Evolutionary conservation across 2,113 vertebrate species (phyloP).

Genomic region (Podarcis cretensis): DNA sequence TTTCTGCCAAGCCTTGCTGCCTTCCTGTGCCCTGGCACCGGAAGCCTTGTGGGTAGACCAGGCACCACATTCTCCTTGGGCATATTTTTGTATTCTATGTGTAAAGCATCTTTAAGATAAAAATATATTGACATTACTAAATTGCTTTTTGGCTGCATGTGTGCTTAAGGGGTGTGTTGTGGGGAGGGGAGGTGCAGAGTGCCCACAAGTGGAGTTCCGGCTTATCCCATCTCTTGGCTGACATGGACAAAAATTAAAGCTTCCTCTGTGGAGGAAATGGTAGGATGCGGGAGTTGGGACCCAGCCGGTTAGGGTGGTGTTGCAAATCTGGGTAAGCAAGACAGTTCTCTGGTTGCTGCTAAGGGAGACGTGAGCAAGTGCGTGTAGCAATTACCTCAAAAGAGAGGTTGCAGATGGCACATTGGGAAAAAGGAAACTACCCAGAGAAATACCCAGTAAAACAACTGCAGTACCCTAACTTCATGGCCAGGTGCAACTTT

Average conservation of each 20-base stretch:
- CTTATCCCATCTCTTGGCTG: too few relatives aligned
- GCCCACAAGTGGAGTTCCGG: not conserved
- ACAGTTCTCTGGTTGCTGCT: not conserved
- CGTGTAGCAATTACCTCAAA: too few relatives aligned
- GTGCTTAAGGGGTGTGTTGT: not conserved
- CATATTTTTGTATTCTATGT: constrained; percentile 40
- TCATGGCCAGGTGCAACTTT: too few relatives aligned
- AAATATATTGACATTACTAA: constrained; percentile 32
- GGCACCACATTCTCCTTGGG: not conserved
- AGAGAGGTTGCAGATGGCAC: not conserved
- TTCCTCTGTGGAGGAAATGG: not conserved
- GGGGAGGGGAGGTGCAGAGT: not conserved
- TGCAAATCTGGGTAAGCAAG: not conserved
- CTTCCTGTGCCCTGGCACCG: not conserved
- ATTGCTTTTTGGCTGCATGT: not conserved
- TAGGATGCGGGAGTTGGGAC: too few relatives aligned
- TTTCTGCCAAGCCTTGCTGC: not conserved
- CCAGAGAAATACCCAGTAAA: not conserved
- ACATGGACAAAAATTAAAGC: not conserved
- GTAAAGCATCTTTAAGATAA: constrained; percentile 45
- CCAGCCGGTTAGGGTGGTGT: not conserved
- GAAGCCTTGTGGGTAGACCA: not conserved
- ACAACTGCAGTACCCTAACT: not conserved
- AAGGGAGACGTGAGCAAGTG: not conserved
- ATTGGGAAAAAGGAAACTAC: not conserved